Base-by-base conservation (phyloP, 2,888 invertebrate species). In the Synanthedon formicaeformis region DNA sequence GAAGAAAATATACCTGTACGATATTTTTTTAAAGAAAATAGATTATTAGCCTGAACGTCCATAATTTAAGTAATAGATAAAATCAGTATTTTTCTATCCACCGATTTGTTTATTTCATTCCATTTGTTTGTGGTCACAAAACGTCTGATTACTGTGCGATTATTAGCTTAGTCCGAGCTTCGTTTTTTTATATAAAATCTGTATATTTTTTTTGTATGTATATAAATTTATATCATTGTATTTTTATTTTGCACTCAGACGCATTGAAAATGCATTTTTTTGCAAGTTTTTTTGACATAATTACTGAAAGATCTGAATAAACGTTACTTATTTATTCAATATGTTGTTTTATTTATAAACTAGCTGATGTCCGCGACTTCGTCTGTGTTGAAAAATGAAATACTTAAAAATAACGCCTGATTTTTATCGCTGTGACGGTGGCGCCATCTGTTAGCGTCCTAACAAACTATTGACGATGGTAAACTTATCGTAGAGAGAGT, bases 201-300 rank as follows among this genome's bases (percentile, higher is more conserved):
- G 48, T 57, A 54, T 56, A 50, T 41, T 23, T 57, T 16, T 16
- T 16, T 16, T 16, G 57, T 49, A 53, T 53, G 16, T 57, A 50
- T 57, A 50, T 60, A 59, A 57, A 55, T 56, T 48, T 53, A 48
- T 51, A 52, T 52, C 51, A 54, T 52, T 56, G 51, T 58, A 56
- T 53, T 53, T 53, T 34, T 63, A 57, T 58, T 62, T 61, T 65
- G 67, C 73, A 67, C 67, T 63, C 55, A 53, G 65, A 74, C 70
- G 73, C 73, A 71, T 74, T 75, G 68, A 67, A 61, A 67, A 73
- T 73, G 82, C 84, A 84, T 80, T 81, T 78, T 60, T 60, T 70
- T 70, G 62, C 66, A 64, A 63, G 54, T 71, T 69, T 64, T 73
- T 69, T 71, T 69, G 61, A 60, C 67, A 70, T 45, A 45, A 45